Conservation (phyloP, 2,113 vertebrate species). For the Actenoides hombroni region DNA sequence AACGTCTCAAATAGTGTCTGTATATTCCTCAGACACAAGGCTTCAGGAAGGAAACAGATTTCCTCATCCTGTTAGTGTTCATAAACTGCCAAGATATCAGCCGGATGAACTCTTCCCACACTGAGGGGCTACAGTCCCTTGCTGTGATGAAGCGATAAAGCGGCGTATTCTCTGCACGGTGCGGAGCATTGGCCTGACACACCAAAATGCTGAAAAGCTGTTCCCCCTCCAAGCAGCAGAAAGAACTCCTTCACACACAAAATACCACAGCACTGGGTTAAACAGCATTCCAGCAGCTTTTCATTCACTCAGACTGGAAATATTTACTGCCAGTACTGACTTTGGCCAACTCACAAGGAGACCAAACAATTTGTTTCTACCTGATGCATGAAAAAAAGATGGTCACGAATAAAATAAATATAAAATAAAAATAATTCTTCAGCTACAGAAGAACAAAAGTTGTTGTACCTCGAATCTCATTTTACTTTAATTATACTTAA, state of each 20-base stretch:
- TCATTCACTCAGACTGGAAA: not conserved
- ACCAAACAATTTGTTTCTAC: not conserved
- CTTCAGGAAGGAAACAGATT: constrained; percentile 83
- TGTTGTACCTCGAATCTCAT: not conserved
- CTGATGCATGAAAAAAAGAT: not conserved
- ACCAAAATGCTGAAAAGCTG: not conserved
- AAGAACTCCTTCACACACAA: not conserved
- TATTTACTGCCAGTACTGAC: not conserved
- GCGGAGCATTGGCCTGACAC: not conserved
- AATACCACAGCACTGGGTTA: not conserved
- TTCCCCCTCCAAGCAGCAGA: not conserved
- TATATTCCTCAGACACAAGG: constrained; percentile 63
- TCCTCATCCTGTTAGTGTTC: constrained; percentile 74
- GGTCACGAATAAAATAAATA: not conserved
- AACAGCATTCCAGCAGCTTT: not conserved
- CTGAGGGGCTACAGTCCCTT: not conserved
- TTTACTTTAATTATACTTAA: not conserved
- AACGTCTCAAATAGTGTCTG: constrained; percentile 27
- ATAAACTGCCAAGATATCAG: constrained; percentile 48
- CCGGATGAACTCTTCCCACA: constrained; percentile 55
- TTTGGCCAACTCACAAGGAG: not conserved
- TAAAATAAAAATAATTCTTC: not conserved
- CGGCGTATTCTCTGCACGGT: not conserved
- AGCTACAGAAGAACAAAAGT: not conserved
- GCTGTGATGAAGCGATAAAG: not conserved